These are phyloP conservation scores for Gobius niger DNA, from an alignment of 2,113 vertebrate species.

Conservation along the genomic window DNA sequence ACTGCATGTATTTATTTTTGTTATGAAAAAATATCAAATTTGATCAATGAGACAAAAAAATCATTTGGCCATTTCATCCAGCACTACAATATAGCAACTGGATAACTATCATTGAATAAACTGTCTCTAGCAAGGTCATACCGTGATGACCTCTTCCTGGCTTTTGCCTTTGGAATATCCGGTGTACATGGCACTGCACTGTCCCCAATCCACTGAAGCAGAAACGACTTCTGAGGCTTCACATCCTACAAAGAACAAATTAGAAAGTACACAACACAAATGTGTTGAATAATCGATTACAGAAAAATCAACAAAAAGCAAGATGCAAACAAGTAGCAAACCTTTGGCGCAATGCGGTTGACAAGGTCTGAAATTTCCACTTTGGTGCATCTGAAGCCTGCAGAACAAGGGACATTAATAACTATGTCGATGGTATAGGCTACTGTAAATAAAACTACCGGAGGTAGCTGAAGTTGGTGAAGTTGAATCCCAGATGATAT, in stretches of 20 bases:
- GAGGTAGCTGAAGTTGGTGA: slow-evolving; percentile 60
- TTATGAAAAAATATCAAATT: too few species aligned
- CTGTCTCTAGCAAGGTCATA: slow-evolving; percentile 41
- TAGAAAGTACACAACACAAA: neutral
- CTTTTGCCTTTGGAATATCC: slow-evolving; percentile 68
- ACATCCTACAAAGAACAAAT: slow-evolving; percentile 70
- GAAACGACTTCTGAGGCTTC: slow-evolving; percentile 70
- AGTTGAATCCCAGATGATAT: slow-evolving; percentile 76
- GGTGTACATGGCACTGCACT: slow-evolving; percentile 85
- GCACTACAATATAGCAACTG: too few species aligned
- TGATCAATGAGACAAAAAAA: too few species aligned
- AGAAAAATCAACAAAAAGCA: neutral
- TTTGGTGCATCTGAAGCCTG: slow-evolving; percentile 68
- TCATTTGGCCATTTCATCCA: too few species aligned
- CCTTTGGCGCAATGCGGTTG: slow-evolving; percentile 92
- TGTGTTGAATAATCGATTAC: neutral
- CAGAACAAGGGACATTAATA: slow-evolving; percentile 12
- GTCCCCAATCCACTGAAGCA: slow-evolving; percentile 90
- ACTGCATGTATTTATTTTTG: too few species aligned
- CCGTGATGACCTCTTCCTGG: slow-evolving; percentile 77
- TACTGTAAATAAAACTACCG: slow-evolving; percentile 31
- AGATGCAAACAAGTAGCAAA: slow-evolving; percentile 63
- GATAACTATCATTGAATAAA: too few species aligned
- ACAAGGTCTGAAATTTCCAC: slow-evolving; percentile 90
- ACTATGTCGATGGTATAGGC: neutral